A percentile compares a stretch with the other conserved stretches of the same genome.
phyloP scores from a whole-genome alignment of 2,113 vertebrate genomes.

The Cepphus grylle region DNA sequence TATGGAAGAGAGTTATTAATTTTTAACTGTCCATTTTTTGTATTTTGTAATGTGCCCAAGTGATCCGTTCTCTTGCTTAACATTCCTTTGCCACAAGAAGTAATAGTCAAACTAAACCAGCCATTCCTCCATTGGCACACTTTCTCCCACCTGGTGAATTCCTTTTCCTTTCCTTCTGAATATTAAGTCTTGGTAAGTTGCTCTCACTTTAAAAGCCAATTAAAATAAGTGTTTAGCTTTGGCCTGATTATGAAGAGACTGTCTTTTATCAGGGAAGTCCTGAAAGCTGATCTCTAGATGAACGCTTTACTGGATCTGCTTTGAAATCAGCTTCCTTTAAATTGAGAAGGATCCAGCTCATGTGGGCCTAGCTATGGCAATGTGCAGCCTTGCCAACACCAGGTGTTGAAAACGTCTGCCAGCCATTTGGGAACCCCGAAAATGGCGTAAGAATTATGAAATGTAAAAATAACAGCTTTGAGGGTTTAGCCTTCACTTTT shows the following conservation, averaged over 20 bases:
- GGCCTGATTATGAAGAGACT: background rate
- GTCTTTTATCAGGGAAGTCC: background rate
- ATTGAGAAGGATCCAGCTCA: background rate
- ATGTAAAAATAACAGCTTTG: background rate
- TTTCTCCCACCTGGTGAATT: background rate
- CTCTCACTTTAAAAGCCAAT: background rate
- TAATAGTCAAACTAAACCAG: background rate
- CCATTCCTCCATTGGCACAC: background rate
- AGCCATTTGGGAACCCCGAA: background rate
- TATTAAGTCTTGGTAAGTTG: background rate
- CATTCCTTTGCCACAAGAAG: background rate
- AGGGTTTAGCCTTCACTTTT: background rate
- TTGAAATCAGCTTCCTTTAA: background rate
- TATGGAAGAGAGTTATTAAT: background rate
- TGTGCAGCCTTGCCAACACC: background rate
- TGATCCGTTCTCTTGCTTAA: background rate
- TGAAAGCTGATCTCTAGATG: background rate
- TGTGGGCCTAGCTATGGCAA: background rate
- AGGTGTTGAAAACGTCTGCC: background rate
- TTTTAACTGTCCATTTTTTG: background rate
- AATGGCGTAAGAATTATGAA: background rate
- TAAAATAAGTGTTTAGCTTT: background rate
- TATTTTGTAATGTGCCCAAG: background rate
- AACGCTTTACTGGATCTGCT: background rate
- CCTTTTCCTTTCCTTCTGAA: background rate